These are phyloP conservation scores for Zaprionus kolodkinae DNA, from an alignment of 1,140 invertebrate species.

Conservation along the genomic window DNA sequence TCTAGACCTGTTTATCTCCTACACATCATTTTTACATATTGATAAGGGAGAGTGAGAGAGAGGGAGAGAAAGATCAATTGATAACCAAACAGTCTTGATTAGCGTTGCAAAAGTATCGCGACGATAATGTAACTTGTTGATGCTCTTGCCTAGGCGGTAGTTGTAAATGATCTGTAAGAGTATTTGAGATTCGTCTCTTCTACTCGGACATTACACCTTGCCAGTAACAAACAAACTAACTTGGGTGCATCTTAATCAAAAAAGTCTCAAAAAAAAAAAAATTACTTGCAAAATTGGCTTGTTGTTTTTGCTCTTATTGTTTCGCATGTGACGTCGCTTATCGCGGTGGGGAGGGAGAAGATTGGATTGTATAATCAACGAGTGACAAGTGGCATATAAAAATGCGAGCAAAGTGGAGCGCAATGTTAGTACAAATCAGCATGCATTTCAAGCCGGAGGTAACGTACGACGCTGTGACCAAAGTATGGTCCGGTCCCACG, in stretches of 20 bases:
- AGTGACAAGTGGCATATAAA: background rate
- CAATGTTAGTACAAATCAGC: background rate
- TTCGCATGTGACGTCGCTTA: slow-evolving; percentile 15
- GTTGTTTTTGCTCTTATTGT: background rate
- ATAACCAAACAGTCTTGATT: too few species aligned
- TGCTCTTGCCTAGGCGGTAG: too few species aligned
- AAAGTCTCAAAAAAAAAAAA: background rate
- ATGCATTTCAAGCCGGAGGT: slow-evolving; percentile 27
- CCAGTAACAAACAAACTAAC: background rate
- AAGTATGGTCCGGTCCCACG: slow-evolving; percentile 35
- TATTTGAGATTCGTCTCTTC: background rate
- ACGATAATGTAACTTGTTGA: too few species aligned
- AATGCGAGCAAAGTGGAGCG: background rate
- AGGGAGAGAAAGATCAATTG: too few species aligned
- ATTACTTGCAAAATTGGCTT: slow-evolving; percentile 5
- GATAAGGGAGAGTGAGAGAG: too few species aligned
- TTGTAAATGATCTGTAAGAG: background rate
- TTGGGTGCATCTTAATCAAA: background rate
- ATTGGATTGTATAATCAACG: background rate
- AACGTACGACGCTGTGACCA: slow-evolving; percentile 29
- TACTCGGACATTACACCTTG: background rate
- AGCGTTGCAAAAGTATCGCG: too few species aligned
- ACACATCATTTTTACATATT: too few species aligned
- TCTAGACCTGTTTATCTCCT: too few species aligned
- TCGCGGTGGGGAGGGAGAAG: background rate